Evolutionary conservation across 2,113 vertebrate genomes (phyloP).

Genomic region (Haliaeetus leucogaster): DNA sequence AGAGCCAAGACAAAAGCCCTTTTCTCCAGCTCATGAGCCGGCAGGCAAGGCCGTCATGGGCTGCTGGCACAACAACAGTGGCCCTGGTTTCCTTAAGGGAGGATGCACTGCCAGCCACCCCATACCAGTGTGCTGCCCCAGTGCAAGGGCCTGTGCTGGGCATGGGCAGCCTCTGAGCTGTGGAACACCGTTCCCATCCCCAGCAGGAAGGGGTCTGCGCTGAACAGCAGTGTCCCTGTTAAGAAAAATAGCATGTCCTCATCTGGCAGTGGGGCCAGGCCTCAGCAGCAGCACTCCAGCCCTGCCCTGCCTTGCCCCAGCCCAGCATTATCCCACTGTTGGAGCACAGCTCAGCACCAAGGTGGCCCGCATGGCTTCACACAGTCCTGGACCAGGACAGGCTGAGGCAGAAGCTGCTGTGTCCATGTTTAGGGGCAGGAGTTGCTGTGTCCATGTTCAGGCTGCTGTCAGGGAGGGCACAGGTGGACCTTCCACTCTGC

Average conservation of each 20-base stretch:
- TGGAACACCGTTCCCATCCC: fast-evolving
- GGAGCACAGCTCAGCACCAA: neutral
- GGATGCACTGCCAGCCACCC: too few relatives aligned
- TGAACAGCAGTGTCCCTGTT: neutral
- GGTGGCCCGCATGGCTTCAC: neutral
- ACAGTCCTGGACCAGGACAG: fast-evolving
- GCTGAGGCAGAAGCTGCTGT: neutral
- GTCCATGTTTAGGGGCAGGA: neutral
- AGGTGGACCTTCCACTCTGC: neutral
- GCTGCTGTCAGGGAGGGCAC: neutral
- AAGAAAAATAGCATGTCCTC: neutral
- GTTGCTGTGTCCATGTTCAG: neutral
- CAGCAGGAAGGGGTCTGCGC: neutral
- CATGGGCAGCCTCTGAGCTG: neutral
- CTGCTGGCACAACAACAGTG: neutral
- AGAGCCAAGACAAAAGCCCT: too few relatives aligned
- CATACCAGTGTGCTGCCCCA: neutral
- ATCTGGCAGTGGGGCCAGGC: neutral
- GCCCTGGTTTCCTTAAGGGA: neutral
- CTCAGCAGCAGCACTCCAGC: neutral
- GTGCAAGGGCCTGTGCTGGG: neutral
- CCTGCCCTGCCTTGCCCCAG: neutral
- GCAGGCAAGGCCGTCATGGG: neutral
- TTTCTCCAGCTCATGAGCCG: fast-evolving
- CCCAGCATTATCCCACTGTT: fast-evolving